These are phyloP conservation scores for Pemphredon lugubris DNA, from an alignment of 2,888 invertebrate species.

Conservation along the genomic window DNA sequence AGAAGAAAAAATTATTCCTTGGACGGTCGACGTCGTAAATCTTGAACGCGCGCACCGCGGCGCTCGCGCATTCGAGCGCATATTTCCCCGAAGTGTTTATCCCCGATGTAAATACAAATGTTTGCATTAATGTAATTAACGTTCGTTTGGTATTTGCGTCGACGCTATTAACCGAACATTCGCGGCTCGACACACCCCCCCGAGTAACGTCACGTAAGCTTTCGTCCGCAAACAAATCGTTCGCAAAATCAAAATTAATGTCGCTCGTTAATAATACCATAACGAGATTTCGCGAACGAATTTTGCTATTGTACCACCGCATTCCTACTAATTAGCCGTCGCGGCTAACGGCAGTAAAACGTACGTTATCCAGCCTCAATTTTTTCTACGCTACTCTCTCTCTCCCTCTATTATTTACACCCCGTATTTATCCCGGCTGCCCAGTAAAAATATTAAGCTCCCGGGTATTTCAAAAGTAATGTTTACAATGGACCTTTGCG, in stretches of 20 bases:
- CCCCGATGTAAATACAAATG: not conserved
- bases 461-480: no score
- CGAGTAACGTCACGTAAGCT: not conserved
- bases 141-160: slow-evolving; percentile 15
- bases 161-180: not conserved
- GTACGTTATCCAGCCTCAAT: no score
- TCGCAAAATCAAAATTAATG: slow-evolving; percentile 6
- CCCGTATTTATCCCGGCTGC: no score
- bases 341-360: no score
- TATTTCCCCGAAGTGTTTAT: not conserved
- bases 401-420: no score
- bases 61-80: slow-evolving; percentile 8
- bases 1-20: not conserved
- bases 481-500: no score
- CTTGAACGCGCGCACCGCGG: no score
- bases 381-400: no score
- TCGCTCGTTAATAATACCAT: not conserved
- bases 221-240: slow-evolving; percentile 1
- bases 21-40: no score
- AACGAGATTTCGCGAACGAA: not conserved
- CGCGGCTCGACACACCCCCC: not conserved
- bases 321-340: no score
- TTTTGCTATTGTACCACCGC: not conserved
- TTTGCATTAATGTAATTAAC: slow-evolving; percentile 26
- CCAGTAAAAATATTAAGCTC: no score